Percentiles rank a stretch among this genome's conserved stretches.
Conservation (phyloP, 2,797 vertebrate genomes). For the Chiloscyllium punctatum region DNA sequence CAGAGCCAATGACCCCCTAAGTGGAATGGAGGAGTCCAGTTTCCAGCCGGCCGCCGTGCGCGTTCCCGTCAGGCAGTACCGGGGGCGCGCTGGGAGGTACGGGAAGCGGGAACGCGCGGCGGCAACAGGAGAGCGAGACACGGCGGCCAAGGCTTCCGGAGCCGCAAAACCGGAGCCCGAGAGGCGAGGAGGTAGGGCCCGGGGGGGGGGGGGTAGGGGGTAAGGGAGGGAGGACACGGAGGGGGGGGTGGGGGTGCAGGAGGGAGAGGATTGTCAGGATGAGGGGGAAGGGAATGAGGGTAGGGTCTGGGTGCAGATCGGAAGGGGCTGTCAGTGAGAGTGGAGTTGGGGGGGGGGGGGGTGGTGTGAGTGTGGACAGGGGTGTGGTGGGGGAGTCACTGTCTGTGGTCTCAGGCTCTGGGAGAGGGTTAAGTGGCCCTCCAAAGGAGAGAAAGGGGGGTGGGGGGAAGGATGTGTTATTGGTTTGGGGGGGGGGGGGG, state of each 20-base stretch:
- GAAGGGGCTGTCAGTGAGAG: no score
- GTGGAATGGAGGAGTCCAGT: not conserved
- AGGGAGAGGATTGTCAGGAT: not conserved
- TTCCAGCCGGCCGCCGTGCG: not conserved
- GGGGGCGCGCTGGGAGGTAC: not conserved
- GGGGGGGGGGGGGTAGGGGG: not conserved
- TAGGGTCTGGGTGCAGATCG: not conserved
- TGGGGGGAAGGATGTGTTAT: no score
- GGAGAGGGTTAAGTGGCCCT: no score
- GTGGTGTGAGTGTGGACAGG: no score
- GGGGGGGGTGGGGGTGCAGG: not conserved
- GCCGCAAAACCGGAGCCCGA: not conserved
- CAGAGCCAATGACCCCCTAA: not conserved
- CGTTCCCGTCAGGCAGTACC: not conserved
- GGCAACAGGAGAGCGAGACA: not conserved
- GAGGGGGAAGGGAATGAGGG: no score
- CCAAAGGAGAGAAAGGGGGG: no score
- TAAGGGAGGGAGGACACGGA: not conserved
- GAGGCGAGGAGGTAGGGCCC: not conserved
- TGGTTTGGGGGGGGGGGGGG: no score
- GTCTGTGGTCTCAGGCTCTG: no score
- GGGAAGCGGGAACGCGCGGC: not conserved
- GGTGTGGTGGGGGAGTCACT: no score
- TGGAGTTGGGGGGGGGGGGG: no score
- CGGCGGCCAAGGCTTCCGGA: not conserved